A percentile compares a stretch with the other conserved stretches of the same genome.
Conservation (phyloP, 2,113 vertebrate genomes). For the Chaetops frenatus region DNA sequence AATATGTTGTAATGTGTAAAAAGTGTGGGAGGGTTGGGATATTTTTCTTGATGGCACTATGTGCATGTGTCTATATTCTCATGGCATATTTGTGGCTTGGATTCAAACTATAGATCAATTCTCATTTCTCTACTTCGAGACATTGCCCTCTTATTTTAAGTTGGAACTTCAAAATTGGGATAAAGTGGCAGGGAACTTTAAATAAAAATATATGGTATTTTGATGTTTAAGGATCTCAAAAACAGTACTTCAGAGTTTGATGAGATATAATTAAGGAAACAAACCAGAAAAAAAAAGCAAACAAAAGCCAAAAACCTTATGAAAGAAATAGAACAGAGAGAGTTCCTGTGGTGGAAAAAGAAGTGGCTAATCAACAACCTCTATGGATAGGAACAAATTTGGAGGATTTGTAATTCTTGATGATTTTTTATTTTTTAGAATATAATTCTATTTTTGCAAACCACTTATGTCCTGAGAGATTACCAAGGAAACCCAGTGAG, state of each 20-base stretch:
- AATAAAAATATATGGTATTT: background rate
- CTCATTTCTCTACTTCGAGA: background rate
- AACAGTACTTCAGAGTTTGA: background rate
- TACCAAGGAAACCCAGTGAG: background rate
- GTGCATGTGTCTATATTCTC: constrained; percentile 43
- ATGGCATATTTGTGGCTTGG: constrained; percentile 52
- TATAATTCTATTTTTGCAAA: background rate
- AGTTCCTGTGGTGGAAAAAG: background rate
- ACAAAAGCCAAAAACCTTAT: background rate
- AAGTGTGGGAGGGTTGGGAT: constrained; percentile 48
- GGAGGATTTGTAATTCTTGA: background rate
- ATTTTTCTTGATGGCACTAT: constrained; percentile 41
- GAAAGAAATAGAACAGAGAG: background rate
- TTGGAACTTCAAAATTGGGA: background rate
- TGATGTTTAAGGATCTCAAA: background rate
- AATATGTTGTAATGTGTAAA: constrained; percentile 50
- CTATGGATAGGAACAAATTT: background rate
- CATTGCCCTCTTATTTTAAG: background rate
- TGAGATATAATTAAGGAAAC: constrained; percentile 14
- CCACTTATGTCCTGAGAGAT: background rate
- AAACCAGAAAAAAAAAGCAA: background rate
- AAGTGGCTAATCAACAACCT: background rate
- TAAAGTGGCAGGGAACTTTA: background rate
- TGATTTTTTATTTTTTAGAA: background rate
- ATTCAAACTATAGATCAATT: constrained; percentile 56